Evolutionary conservation across 2,113 vertebrate species (phyloP), one percentile per base, ranked within the genome.

Genomic region (Balaenoptera acutorostrata): DNA sequence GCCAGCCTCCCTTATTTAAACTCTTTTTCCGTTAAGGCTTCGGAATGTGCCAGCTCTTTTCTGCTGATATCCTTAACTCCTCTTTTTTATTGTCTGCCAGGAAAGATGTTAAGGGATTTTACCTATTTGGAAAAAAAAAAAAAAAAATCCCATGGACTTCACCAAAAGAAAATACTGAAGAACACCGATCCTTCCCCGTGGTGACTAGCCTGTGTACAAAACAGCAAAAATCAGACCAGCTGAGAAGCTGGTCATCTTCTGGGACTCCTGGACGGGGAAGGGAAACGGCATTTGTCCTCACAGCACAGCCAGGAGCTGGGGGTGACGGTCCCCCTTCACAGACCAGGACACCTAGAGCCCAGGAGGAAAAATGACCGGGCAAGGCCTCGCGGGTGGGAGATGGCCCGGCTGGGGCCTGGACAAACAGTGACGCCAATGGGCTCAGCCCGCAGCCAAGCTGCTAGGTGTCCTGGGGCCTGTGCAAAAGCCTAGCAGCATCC

Each of bases 61-160:
- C 66, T 75, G 80, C 46, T 55, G 23, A 46, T 46, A 52, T 6
- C 39, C n/a, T 85, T 64, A 52, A 33, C 44, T 69, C 33, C 11
- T 86, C 63, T 86, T 75, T 93, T 63, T 39, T 27, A 71, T 1
- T 29, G 10, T 93, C 68, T 81, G 59, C 90, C 87, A 92, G 64
- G 52, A 84, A 91, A 86, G 90, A 92, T 41, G 69, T 74, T 87
- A 87, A 74, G 59, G 71, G 88, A 87, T 71, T 85, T 64, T 69
- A 8, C 63, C 52, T 90, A 69, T 15, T 63, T 18, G 20, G 44
- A 36, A 41, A 39, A 23, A 46, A 17, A 44, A 25, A 41, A 14
- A 46, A 17, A 59, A 41, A 91, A 81, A n/a, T 4, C 36, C 49
- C 86, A 46, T 18, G 33, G 85, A 92, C 41, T 31, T 81, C 93